Evolutionary conservation across 2,888 invertebrate species (phyloP).

Genomic region (Deilephila elpenor): DNA sequence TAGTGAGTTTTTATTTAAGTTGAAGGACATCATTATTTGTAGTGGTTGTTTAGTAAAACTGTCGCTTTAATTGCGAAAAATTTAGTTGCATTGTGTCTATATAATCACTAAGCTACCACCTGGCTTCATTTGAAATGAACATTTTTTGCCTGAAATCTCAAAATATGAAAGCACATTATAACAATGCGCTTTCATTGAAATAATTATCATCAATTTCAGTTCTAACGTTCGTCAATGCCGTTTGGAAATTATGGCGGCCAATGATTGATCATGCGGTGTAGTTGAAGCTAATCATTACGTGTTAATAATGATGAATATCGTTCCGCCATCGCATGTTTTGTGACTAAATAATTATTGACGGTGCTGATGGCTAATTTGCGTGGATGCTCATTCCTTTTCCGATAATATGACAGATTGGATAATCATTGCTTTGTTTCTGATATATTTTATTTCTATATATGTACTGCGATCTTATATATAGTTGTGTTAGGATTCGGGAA

Average conservation of each 20-base stretch:
- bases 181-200: background rate
- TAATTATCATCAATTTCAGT: constrained; percentile 4
- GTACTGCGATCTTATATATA: no score
- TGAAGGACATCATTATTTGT: no score
- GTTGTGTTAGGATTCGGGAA: no score
- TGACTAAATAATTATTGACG: constrained; percentile 4
- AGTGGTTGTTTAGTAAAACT: no score
- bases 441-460: no score
- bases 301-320: constrained; percentile 13
- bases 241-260: background rate
- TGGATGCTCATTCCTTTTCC: background rate
- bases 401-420: background rate
- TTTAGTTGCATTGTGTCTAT: no score
- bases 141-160: background rate
- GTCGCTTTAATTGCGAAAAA: no score
- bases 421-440: no score
- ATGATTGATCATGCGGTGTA: constrained; percentile 15
- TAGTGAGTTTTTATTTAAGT: no score
- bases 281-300: constrained; percentile 4
- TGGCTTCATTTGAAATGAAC: background rate
- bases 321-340: background rate
- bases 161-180: background rate
- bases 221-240: background rate
- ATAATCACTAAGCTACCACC: no score
- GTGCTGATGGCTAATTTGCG: background rate